Base-by-base conservation (phyloP, 2,888 invertebrate species). In the Andricus quercusramuli region DNA sequence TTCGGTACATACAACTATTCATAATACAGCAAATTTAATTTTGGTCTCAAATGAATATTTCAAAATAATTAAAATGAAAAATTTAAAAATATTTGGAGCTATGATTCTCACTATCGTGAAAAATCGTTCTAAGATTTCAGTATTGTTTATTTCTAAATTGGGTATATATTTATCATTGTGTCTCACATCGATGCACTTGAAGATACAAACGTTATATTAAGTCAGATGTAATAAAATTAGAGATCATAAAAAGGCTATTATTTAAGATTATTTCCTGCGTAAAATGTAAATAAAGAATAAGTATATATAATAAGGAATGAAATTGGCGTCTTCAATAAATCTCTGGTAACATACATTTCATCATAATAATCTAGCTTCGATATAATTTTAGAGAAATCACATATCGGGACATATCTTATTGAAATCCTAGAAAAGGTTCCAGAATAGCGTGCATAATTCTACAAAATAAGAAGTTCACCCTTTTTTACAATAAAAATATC, bases 181-280 rank as follows among this genome's bases (percentile, higher is more conserved):
- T n/a, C 5, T 65, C 17, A 29, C 17, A 65, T 32, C 32, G 68
- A 25, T 68, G 47, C 25, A 68, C 68, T 68, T 68, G 56, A 9
- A 56, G 20, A 56, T 20, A 56, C 56, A n/a, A n/a, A 6, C n/a
- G 8, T n/a, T 56, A n/a, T 9, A 56, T 56, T 20, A 9, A 56
- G 2, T 56, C 56, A n/a, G n/a, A 56, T n/a, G 13, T 15, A 51
- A 51, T 17, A 51, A 17, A 51, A 51, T 17, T 17, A 15, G 4
- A 51, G 4, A 15, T 51, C 6, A 51, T 6, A 20, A 1, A 51
- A 15, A 4, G 17, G 6, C 17, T 51, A 20, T 51, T 51, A 51
- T 17, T 5, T 51, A 51, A 51, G 37, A 6, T 51, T 51, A 0
- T 17, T 51, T 51, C 17, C 1, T 51, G 20, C 51, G 44, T 20